Percentiles rank a stretch among this genome's conserved stretches.
These are phyloP conservation scores for Hepsetus odoe DNA, from an alignment of 2,113 vertebrate species.

Conservation along the genomic window DNA sequence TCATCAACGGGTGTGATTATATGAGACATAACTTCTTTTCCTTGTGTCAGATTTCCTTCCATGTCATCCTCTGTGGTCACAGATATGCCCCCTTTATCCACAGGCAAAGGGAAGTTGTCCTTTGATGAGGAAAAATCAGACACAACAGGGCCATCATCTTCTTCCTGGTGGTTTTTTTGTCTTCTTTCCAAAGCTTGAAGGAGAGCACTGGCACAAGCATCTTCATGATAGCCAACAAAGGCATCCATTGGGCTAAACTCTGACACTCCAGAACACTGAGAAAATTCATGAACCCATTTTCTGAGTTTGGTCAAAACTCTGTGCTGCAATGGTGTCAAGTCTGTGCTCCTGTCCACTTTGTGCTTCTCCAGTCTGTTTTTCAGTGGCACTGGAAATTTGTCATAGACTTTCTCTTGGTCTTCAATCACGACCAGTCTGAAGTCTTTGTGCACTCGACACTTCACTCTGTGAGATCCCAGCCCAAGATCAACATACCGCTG, in stretches of 20 bases:
- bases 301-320: slow-evolving; percentile 67
- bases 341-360: slow-evolving; percentile 74
- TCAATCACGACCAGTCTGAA: slow-evolving; percentile 80
- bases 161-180: slow-evolving; percentile 21
- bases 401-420: slow-evolving; percentile 79
- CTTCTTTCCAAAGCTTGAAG: slow-evolving; percentile 69
- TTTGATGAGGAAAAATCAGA: not conserved
- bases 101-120: not conserved
- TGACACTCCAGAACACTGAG: not conserved
- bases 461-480: slow-evolving; percentile 80
- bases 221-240: slow-evolving; percentile 75
- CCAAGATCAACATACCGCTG: slow-evolving; percentile 81
- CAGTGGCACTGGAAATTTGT: slow-evolving; percentile 77
- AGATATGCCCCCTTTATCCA: not conserved
- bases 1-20: not conserved
- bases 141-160: not conserved
- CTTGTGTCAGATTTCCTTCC: slow-evolving; percentile 28
- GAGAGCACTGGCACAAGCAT: slow-evolving; percentile 75
- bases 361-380: slow-evolving; percentile 82
- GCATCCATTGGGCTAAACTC: slow-evolving; percentile 68
- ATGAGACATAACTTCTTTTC: slow-evolving; percentile 2
- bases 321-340: slow-evolving; percentile 71
- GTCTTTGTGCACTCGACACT: slow-evolving; percentile 75
- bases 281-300: slow-evolving; percentile 68
- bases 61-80: slow-evolving; percentile 7